Base-by-base conservation (phyloP, 2,797 vertebrate genomes). In the Mycteria americana region DNA sequence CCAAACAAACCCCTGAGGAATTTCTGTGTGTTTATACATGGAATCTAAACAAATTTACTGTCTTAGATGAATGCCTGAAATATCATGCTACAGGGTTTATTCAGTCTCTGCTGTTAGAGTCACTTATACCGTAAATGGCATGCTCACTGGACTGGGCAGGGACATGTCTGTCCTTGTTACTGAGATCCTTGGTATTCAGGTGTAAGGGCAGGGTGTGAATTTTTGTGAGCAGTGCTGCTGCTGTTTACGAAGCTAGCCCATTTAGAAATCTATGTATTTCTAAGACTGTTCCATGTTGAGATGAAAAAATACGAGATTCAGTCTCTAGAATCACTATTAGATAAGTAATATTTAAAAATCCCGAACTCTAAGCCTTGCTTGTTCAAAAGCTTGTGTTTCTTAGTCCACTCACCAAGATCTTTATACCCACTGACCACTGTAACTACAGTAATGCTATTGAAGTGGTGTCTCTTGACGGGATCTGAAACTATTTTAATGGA, bases 231-330 rank as follows among this genome's bases (percentile, higher is more conserved):
- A 9, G 18, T 22, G 19, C 27, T 33, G 27, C 43, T 48, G 27
- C 24, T 8, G 1, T 45, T 89, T n/a, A 3, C 12, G 22, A 85
- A n/a, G 43, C 13, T 37, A 30, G 39, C 13, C 19, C 6, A 11
- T 15, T 43, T 19, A 56, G 39, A 28, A 37, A 23, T 46, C 37
- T 35, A 7, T 74, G 6, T 15, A 2, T 91, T 11, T 78, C 22
- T 31, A 15, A 72, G 37, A 13, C 43, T 27, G 8, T 51, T 72
- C 6, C 18, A 4, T 50, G 30, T 25, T 12, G 45, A 70, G 41
- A 41, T 13, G 2, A 39, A 28, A 67, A 54, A 48, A 45, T 7
- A 2, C 0, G 5, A 65, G 13, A 2, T 24, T 80, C 5, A 12
- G 11, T 51, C 11, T 77, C 31, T 25, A 30, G 63, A 76, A 27